phyloP scores from a whole-genome alignment of 2,113 vertebrate species.

The Chloropsis cyanopogon region DNA sequence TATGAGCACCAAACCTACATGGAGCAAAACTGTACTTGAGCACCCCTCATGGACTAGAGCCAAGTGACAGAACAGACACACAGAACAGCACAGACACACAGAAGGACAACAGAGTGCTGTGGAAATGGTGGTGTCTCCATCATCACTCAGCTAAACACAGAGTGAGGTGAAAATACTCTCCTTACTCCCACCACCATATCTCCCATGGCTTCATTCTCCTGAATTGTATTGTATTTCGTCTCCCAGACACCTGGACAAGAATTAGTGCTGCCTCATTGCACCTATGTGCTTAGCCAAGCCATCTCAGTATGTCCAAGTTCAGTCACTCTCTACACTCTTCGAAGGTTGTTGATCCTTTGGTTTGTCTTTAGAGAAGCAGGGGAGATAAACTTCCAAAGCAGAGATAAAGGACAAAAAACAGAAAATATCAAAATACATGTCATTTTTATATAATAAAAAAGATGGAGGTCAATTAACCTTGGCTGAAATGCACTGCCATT shows the following conservation, averaged over 20 bases:
- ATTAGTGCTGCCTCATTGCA: slow-evolving; percentile 28
- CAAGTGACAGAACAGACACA: background rate
- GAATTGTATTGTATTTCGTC: background rate
- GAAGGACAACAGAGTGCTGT: background rate
- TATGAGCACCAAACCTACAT: background rate
- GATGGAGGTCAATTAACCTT: background rate
- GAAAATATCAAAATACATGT: background rate
- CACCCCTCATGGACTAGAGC: background rate
- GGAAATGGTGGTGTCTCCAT: background rate
- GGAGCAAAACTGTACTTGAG: background rate
- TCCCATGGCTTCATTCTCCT: background rate
- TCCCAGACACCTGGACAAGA: slow-evolving; percentile 19
- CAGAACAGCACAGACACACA: background rate
- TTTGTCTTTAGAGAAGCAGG: background rate
- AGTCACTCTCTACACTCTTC: background rate
- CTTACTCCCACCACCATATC: background rate
- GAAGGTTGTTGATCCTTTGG: background rate
- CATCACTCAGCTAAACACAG: background rate
- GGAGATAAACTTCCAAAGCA: background rate
- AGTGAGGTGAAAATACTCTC: background rate
- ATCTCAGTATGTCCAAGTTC: slow-evolving; percentile 46
- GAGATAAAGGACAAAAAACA: background rate
- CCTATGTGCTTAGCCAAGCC: slow-evolving; percentile 18
- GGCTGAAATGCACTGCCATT: background rate
- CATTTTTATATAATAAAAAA: background rate